Evolutionary conservation across 2,888 invertebrate species (phyloP).

Genomic region (Amorpha juglandis): DNA sequence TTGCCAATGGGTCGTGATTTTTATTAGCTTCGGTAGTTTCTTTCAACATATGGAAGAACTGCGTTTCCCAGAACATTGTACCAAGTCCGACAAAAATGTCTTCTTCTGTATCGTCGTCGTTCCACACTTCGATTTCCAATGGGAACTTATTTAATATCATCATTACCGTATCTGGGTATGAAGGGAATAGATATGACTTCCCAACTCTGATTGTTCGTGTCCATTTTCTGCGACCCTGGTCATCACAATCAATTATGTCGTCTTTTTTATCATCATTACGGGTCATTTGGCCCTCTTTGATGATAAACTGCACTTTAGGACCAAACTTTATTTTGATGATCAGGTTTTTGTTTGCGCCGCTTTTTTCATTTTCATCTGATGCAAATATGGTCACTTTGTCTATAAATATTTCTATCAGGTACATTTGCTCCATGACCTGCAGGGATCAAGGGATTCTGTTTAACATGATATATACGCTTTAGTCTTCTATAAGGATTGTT

Average conservation of each 20-base stretch:
- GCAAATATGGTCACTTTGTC: conserved; percentile 77
- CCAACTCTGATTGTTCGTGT: conserved; percentile 73
- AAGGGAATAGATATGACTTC: conserved; percentile 82
- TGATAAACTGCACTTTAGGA: conserved; percentile 76
- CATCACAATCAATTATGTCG: conserved; percentile 63
- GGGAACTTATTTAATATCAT: conserved; percentile 74
- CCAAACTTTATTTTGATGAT: conserved; percentile 78
- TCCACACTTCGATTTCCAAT: conserved; percentile 78
- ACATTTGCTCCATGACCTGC: conserved; percentile 84
- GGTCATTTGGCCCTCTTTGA: conserved; percentile 75
- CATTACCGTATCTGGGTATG: conserved; percentile 73
- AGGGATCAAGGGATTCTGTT: conserved; percentile 51
- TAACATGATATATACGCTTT: conserved; percentile 51
- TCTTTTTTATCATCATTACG: conserved; percentile 55
- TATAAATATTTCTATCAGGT: conserved; percentile 83
- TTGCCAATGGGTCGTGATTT: conserved; percentile 61
- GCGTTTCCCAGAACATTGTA: conserved; percentile 72
- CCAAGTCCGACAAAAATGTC: conserved; percentile 74
- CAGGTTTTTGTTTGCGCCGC: conserved; percentile 70
- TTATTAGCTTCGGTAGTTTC: conserved; percentile 63
- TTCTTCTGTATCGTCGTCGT: conserved; percentile 68
- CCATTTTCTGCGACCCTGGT: conserved; percentile 63
- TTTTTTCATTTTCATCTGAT: conserved; percentile 54
- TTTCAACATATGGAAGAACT: conserved; percentile 78
- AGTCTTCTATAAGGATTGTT: conserved; percentile 32